Evolutionary conservation across 1,140 invertebrate genomes (phyloP), one percentile per base, ranked within the genome.

Genomic region (Anoplophora glabripennis): DNA sequence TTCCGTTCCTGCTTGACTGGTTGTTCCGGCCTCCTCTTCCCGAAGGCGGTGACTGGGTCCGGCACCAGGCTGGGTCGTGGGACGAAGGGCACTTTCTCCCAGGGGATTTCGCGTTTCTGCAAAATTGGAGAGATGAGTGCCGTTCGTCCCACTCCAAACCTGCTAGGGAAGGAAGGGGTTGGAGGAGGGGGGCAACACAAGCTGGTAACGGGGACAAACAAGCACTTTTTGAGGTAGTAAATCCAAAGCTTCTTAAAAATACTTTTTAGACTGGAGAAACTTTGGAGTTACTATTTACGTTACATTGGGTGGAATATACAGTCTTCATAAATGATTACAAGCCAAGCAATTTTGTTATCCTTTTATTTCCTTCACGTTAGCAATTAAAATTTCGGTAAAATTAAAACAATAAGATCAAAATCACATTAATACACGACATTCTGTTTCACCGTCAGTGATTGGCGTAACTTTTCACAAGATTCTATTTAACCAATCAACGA

Each of bases 1-100:
- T 60, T 62, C n/a, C 56, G 49, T 52, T 64, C 62, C 0, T 55
- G 55, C 18, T 53, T 49, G 33, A 45, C 10, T 9, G 12, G 51
- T 46, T 73, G 67, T 47, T 68, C 65, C 64, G 45, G 67, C 40
- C 67, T 81, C 79, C 38, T 82, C 81, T 78, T 79, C 18, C 89
- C 89, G 80, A 87, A 91, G 48, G 89, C 89, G 59, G 89, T 90
- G 74, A 90, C 83, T 40, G 89, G 88, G 73, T 89, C 87, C 47
- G 88, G 84, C 59, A 92, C 85, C 72, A 90, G 81, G 66, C 89
- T 89, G 61, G 90, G 89, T 61, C 90, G 80, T 59, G 90, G 88
- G 65, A 92, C 89, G 74, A 83, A 85, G 63, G 90, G 89, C 71
- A 89, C 86, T 80, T 89, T 89, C 76, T 90, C 87, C 89, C 89